Evolutionary conservation across 2,113 vertebrate genomes (phyloP).

Genomic region (Mystacornis crossleyi): DNA sequence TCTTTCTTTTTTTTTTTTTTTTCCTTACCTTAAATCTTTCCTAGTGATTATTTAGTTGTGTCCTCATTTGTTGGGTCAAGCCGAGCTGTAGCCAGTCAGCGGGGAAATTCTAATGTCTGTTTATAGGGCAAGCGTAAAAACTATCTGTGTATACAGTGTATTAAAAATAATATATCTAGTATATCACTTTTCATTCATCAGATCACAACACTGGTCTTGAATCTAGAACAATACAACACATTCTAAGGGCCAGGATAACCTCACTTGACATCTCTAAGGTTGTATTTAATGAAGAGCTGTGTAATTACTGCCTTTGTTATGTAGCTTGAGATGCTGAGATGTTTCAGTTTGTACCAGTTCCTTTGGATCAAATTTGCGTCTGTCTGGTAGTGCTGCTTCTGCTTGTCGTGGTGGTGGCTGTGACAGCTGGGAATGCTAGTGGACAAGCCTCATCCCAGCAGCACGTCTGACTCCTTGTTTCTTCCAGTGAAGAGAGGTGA

Average conservation of each 20-base stretch:
- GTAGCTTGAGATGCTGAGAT: not conserved
- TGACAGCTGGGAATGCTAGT: not conserved
- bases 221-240: not conserved
- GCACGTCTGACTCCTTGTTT: not conserved
- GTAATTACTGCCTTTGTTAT: not conserved
- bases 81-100: not conserved
- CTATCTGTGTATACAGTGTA: not conserved
- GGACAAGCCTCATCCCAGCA: not conserved
- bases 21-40: not conserved
- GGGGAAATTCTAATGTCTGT: not conserved
- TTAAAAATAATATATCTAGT: not conserved
- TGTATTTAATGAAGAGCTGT: not conserved
- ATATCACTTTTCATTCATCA: not conserved
- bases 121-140: not conserved
- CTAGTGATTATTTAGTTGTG: not conserved
- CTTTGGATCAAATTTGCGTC: not conserved
- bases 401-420: not conserved
- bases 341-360: not conserved
- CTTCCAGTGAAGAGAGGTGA: not conserved
- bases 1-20: not conserved
- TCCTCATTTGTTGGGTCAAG: not conserved
- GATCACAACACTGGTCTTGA: not conserved
- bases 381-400: not conserved
- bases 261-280: not conserved
- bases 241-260: not conserved